Evolutionary conservation across 2,888 invertebrate species (phyloP).

Genomic region (Acrocyrtus sp.): DNA sequence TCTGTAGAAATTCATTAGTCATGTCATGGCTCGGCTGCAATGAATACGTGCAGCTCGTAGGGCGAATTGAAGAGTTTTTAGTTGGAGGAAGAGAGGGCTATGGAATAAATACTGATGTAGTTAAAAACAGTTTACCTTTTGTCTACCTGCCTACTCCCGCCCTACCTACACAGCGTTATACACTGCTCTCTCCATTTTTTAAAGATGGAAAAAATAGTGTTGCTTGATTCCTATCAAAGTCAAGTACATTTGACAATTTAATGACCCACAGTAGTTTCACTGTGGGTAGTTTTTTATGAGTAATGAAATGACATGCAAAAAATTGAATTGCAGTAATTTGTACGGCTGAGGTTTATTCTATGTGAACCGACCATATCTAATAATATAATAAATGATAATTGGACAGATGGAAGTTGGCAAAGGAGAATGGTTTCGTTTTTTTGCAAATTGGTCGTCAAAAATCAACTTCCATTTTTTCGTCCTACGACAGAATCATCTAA

Average conservation of each 20-base stretch:
- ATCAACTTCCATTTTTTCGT: slow-evolving; percentile 21
- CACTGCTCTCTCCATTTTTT: too few species aligned
- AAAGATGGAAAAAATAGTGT: too few species aligned
- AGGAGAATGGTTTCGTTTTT: too few species aligned
- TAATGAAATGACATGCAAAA: slow-evolving; percentile 25
- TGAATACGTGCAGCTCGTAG: too few species aligned
- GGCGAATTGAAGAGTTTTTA: neutral
- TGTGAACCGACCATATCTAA: slow-evolving; percentile 9
- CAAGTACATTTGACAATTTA: slow-evolving; percentile 14
- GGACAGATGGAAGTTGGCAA: too few species aligned
- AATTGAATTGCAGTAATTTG: neutral
- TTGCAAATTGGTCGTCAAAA: slow-evolving; percentile 16
- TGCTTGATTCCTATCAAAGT: too few species aligned
- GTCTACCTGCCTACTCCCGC: too few species aligned
- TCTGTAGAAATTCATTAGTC: slow-evolving; percentile 6
- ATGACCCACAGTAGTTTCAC: slow-evolving; percentile 8
- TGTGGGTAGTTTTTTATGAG: slow-evolving; percentile 17
- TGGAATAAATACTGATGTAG: neutral
- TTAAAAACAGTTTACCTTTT: neutral
- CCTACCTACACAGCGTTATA: too few species aligned
- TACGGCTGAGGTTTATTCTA: too few species aligned
- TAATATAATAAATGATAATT: slow-evolving; percentile 5
- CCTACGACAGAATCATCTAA: too few species aligned
- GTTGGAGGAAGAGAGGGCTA: neutral
- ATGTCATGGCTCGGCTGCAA: too few species aligned